These are phyloP conservation scores for Embiotoca jacksoni DNA, from an alignment of 2,113 vertebrate species.

Conservation along the genomic window DNA sequence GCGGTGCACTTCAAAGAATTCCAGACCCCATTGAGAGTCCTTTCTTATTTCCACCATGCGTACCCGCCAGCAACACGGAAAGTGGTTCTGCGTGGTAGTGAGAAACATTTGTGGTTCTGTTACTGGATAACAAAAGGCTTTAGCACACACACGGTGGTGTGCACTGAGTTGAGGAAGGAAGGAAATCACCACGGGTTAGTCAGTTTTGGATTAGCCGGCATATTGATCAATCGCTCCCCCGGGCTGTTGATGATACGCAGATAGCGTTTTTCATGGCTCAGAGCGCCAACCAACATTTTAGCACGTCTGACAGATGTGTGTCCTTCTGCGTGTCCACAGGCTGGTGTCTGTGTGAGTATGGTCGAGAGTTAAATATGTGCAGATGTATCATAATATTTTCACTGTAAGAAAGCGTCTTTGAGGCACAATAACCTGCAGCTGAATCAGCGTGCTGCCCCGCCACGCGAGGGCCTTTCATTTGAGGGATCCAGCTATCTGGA, in stretches of 20 bases:
- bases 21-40: conserved; percentile 18
- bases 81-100: conserved; percentile 30
- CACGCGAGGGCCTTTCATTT: conserved; percentile 69
- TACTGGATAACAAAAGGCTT: conserved; percentile 31
- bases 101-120: conserved; percentile 57
- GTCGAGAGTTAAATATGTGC: conserved; percentile 80
- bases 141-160: neutral
- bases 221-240: conserved; percentile 47
- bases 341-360: conserved; percentile 24
- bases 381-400: conserved; percentile 88
- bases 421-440: conserved; percentile 86
- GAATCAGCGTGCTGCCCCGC: conserved; percentile 82
- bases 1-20: conserved; percentile 63
- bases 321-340: neutral
- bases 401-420: conserved; percentile 79
- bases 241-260: conserved; percentile 33
- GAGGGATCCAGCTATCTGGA: conserved; percentile 63
- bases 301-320: conserved; percentile 47
- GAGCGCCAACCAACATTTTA: conserved; percentile 43
- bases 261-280: conserved; percentile 45
- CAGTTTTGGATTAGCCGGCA: conserved; percentile 47
- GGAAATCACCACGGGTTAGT: conserved; percentile 19
- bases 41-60: conserved; percentile 42
- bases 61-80: conserved; percentile 37
- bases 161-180: conserved; percentile 4